These are phyloP conservation scores for Trichogramma dendrolimi DNA, from an alignment of 2,888 invertebrate genomes.

Conservation along the genomic window DNA sequence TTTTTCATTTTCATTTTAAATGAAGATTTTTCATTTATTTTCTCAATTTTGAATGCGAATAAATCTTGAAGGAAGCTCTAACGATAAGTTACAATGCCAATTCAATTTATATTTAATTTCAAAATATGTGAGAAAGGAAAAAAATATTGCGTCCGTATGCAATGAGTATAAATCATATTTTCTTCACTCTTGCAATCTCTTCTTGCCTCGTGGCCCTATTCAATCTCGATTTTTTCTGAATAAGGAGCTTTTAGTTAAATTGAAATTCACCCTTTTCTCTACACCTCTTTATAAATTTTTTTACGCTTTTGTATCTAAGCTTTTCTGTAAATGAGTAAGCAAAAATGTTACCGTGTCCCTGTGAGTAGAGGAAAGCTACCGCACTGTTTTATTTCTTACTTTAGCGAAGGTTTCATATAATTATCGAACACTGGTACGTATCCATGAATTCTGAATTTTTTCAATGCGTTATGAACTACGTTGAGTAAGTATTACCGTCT, in stretches of 20 bases:
- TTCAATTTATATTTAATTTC: constrained; percentile 10
- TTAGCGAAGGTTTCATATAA: not conserved
- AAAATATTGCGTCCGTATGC: constrained; percentile 4
- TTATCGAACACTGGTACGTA: constrained; percentile 6
- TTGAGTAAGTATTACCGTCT: no score
- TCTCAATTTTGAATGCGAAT: no score
- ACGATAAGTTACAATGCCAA: no score
- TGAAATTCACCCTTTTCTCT: constrained; percentile 5
- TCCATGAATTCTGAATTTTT: no score
- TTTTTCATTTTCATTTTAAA: no score
- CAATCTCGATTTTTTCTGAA: not conserved
- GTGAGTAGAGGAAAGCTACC: not conserved
- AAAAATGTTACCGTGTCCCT: no score
- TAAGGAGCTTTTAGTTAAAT: constrained; percentile 18
- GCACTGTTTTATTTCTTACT: not conserved
- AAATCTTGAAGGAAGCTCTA: no score
- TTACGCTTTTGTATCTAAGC: not conserved
- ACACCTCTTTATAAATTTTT: constrained; percentile 2
- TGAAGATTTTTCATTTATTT: no score
- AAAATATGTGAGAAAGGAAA: not conserved
- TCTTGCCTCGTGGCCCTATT: not conserved
- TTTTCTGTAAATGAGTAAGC: no score
- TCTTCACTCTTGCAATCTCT: not conserved
- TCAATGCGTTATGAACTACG: no score
- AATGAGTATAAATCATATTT: constrained; percentile 9